phyloP scores from a whole-genome alignment of 2,113 vertebrate species.

The Corvus hawaiiensis region DNA sequence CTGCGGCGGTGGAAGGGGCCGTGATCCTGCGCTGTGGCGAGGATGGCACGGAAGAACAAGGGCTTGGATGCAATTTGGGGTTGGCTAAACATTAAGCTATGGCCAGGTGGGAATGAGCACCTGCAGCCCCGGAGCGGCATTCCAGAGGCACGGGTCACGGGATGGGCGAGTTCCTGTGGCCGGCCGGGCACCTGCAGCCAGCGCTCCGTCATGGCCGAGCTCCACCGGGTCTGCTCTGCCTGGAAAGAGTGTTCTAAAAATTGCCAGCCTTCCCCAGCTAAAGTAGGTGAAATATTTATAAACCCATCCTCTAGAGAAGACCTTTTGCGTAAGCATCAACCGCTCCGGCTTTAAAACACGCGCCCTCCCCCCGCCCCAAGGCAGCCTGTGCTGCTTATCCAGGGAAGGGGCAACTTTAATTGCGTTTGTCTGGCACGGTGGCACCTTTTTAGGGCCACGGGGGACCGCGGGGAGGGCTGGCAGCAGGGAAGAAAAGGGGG shows the following conservation, averaged over 20 bases:
- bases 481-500: background rate
- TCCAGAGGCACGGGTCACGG: conserved; percentile 5
- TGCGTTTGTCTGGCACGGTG: background rate
- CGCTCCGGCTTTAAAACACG: background rate
- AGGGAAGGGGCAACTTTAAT: background rate
- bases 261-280: conserved; percentile 30
- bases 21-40: fast-evolving
- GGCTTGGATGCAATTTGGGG: background rate
- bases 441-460: background rate
- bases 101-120: background rate
- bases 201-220: background rate
- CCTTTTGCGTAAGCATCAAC: conserved; percentile 55
- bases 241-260: conserved; percentile 53
- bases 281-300: conserved; percentile 73
- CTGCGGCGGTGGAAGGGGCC: fast-evolving
- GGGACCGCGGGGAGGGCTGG: background rate
- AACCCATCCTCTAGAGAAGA: conserved; percentile 60
- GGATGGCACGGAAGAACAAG: background rate
- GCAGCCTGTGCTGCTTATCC: background rate
- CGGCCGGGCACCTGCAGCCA: background rate
- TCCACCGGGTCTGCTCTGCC: background rate
- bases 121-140: background rate
- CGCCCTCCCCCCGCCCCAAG: background rate
- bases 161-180: fast-evolving
- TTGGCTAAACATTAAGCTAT: conserved; percentile 28